These are phyloP conservation scores for Chirona hameri DNA, from an alignment of 2,888 invertebrate genomes.

Conservation along the genomic window DNA sequence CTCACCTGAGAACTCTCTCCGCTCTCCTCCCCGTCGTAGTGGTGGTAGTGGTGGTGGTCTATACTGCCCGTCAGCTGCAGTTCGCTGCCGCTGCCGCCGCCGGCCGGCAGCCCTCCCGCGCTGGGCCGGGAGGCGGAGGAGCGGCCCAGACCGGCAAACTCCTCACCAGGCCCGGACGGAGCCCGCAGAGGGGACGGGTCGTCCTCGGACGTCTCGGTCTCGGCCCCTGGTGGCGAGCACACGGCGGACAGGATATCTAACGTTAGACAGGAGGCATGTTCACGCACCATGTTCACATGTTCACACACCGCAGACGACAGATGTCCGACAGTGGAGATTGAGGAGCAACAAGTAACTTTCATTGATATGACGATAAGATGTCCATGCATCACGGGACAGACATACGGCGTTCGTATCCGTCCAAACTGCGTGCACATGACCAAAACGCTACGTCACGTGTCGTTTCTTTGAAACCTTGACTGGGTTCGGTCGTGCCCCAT, in stretches of 20 bases:
- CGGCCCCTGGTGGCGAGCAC: background rate
- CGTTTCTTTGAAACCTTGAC: too few relatives aligned
- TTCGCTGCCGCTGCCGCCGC: background rate
- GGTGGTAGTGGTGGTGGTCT: slow-evolving; percentile 5
- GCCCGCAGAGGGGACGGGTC: background rate
- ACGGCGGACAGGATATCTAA: too few relatives aligned
- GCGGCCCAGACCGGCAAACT: background rate
- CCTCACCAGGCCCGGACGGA: background rate
- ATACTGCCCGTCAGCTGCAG: background rate
- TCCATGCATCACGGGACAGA: too few relatives aligned
- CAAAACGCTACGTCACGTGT: too few relatives aligned
- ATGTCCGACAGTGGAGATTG: background rate
- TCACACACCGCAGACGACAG: background rate
- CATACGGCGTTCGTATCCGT: too few relatives aligned
- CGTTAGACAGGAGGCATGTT: background rate
- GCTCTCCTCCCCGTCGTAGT: background rate
- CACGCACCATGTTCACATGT: background rate
- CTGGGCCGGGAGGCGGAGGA: background rate
- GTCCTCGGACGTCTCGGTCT: background rate
- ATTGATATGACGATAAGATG: too few relatives aligned
- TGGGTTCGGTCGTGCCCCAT: too few relatives aligned
- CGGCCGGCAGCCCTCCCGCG: background rate
- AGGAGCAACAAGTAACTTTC: background rate
- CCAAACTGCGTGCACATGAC: too few relatives aligned
- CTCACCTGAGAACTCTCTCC: background rate